Evolutionary conservation across 1,140 invertebrate species (phyloP), one percentile per base, ranked within the genome.

Genomic region (Euschistus heros): DNA sequence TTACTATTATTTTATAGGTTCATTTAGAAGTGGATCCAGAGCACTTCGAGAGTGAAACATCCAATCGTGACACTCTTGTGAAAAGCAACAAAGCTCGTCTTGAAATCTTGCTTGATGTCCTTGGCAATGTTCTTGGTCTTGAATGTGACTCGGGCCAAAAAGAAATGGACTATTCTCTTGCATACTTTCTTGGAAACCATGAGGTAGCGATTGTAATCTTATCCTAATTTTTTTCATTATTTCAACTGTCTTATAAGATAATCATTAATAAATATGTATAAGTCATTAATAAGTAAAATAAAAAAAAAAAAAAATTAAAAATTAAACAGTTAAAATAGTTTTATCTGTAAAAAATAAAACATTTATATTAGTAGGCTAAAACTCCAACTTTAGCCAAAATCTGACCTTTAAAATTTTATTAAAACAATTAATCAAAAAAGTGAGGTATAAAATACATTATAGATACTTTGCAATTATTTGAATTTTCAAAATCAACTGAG

Each of bases 41-140:
- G 27, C 76, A 82, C 60, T 78, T 79, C 63, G 78, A 79, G 33
- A 76, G 78, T 64, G 82, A 88, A 68, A 84, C 89, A 73, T 78
- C 76, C 10, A 81, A 82, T 69, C 82, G 79, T 75, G 76, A 79
- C 65, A 79, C 80, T 47, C 71, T 87, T 44, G 79, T 82, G 72
- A 76, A 81, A 63, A 82, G 80, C 68, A 81, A 90, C 72, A 71
- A 76, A 27, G 84, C 84, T 13, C 79, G 89, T 17, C 74, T 91
- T 10, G 87, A 89, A 69, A 91, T 94, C 63, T 80, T 93, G 15
- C 80, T 80, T 44, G 87, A 92, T 76, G 78, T 94, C 0, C 74
- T 93, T 1, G 77, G 77, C 0, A 82, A 81, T 6, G 82, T 87
- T 66, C 74, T 94, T 0, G 83, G 81, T 2, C 77, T 93, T 5